A percentile compares a stretch with the other conserved stretches of the same genome.
These are phyloP conservation scores for Danaus chrysippus DNA, from an alignment of 2,888 invertebrate species.

Conservation along the genomic window DNA sequence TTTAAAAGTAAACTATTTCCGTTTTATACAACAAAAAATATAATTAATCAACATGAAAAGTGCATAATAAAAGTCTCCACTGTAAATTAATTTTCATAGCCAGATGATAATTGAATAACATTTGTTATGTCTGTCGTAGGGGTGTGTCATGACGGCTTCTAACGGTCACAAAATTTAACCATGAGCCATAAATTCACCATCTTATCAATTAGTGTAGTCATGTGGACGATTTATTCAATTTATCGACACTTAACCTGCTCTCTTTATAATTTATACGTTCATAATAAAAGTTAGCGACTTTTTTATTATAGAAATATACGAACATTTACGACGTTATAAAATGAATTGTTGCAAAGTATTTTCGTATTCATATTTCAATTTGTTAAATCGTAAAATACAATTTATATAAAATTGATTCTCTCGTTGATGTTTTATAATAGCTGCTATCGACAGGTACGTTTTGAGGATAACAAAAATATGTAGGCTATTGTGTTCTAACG, in stretches of 20 bases:
- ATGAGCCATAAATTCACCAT: constrained; percentile 11
- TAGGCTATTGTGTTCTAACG: background rate
- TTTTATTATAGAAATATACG: background rate
- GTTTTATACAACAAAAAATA: too few species aligned
- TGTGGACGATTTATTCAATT: constrained; percentile 11
- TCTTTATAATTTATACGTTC: constrained; percentile 11
- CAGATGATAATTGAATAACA: too few species aligned
- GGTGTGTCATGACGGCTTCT: background rate
- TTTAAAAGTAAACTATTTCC: too few species aligned
- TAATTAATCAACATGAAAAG: too few species aligned
- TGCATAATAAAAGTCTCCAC: too few species aligned
- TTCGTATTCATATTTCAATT: background rate
- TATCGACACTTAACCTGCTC: constrained; percentile 14
- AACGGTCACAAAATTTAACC: background rate
- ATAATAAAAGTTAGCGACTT: constrained; percentile 7
- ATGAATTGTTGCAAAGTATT: background rate
- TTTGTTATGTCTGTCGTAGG: background rate
- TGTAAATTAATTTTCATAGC: too few species aligned
- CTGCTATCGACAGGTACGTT: too few species aligned
- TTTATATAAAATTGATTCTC: background rate
- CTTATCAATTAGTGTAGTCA: constrained; percentile 10
- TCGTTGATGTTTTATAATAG: too few species aligned
- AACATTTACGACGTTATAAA: background rate
- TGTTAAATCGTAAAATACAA: background rate
- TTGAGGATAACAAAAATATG: background rate